A percentile compares a stretch with the other conserved stretches of the same genome.
phyloP scores from a whole-genome alignment of 2,113 vertebrate genomes.

The Engraulis encrasicolus region DNA sequence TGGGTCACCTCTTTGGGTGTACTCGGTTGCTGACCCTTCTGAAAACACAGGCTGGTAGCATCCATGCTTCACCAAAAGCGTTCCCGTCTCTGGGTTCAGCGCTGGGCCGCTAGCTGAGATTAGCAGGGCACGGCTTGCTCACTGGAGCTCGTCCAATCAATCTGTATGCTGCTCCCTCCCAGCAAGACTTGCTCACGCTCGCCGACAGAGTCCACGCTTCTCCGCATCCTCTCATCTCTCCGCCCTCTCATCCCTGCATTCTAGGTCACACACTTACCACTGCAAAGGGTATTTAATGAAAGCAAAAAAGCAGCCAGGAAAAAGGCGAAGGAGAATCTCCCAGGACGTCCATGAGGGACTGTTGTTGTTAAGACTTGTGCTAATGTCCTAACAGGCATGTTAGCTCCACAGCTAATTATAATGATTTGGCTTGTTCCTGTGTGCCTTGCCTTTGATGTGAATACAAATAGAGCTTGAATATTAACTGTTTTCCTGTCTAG shows the following conservation, averaged over 20 bases:
- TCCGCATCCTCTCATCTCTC: not conserved
- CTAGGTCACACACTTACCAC: constrained; percentile 21
- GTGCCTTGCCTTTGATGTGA: constrained; percentile 43
- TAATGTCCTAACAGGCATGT: constrained; percentile 44
- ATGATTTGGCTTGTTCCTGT: constrained; percentile 27
- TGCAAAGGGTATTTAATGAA: constrained; percentile 5
- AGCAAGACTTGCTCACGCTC: not conserved
- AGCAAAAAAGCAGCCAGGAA: not conserved
- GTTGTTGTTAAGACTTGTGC: constrained; percentile 25
- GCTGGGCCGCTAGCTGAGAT: not conserved
- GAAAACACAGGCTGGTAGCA: not conserved
- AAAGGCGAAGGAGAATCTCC: not conserved
- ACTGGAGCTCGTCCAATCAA: constrained; percentile 1
- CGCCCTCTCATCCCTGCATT: not conserved
- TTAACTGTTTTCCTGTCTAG: constrained; percentile 18
- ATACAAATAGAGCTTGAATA: constrained; percentile 41
- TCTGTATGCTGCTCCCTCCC: not conserved
- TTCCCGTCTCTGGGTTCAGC: not conserved
- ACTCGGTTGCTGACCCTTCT: not conserved
- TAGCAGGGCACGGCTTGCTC: not conserved
- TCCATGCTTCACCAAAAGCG: not conserved
- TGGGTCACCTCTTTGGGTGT: not conserved
- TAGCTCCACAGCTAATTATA: constrained; percentile 42
- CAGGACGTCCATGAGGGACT: constrained; percentile 32
- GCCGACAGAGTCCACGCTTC: not conserved